These are phyloP conservation scores for Thelaira solivaga DNA, from an alignment of 2,888 invertebrate species.

Conservation along the genomic window DNA sequence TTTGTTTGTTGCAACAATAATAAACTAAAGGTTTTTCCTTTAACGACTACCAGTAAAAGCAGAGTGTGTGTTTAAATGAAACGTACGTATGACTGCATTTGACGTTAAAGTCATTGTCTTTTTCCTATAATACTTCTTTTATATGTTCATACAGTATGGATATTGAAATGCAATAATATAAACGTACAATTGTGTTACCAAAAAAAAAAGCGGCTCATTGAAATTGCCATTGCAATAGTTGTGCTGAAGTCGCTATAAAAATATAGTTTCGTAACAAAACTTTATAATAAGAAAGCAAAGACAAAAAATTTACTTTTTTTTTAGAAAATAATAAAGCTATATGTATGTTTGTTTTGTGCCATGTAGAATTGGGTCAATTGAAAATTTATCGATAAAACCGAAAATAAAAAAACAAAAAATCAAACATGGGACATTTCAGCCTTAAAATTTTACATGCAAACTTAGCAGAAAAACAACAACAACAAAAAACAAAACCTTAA, in stretches of 20 bases:
- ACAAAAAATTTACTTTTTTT: slow-evolving; percentile 5
- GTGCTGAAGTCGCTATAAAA: slow-evolving; percentile 3
- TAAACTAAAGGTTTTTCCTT: slow-evolving; percentile 34
- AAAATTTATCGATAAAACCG: slow-evolving; percentile 66
- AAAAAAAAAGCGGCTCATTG: slow-evolving; percentile 40
- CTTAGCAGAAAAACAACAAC: slow-evolving; percentile 44
- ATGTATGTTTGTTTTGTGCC: slow-evolving; percentile 30
- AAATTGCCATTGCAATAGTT: slow-evolving; percentile 33
- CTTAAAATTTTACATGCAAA: slow-evolving; percentile 46
- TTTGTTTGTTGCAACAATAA: slow-evolving; percentile 28
- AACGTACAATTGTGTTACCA: slow-evolving; percentile 37
- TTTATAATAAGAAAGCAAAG: slow-evolving; percentile 49
- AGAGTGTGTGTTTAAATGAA: slow-evolving; percentile 35
- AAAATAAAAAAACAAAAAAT: slow-evolving; percentile 35
- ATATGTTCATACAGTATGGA: slow-evolving; percentile 13
- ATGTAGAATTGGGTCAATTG: slow-evolving; percentile 65
- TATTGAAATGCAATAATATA: slow-evolving; percentile 41
- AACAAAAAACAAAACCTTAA: neutral
- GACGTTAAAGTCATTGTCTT: slow-evolving; percentile 48
- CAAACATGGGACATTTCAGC: slow-evolving; percentile 26
- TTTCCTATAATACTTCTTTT: slow-evolving; percentile 3
- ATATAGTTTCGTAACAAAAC: slow-evolving; percentile 14
- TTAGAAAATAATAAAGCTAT: slow-evolving; percentile 50
- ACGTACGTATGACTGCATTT: slow-evolving; percentile 39
- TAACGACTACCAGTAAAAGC: neutral